Evolutionary conservation across 2,797 vertebrate species (phyloP).

Genomic region (Mormyrops boulengeri): DNA sequence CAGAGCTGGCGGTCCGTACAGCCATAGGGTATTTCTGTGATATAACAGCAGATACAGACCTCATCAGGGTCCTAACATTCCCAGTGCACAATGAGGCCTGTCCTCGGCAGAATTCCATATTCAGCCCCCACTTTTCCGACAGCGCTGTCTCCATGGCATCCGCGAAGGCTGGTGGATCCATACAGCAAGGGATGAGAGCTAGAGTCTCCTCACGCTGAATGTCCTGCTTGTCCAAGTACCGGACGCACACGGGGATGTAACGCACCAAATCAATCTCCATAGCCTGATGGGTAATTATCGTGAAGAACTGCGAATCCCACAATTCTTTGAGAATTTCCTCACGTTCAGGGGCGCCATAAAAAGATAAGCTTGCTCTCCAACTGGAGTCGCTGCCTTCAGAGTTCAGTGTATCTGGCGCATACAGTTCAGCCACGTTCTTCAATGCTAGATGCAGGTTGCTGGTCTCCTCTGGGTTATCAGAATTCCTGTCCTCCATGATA

Average conservation of each 20-base stretch:
- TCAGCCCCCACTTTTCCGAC: slow-evolving; percentile 69
- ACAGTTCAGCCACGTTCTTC: not conserved
- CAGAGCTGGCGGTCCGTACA: slow-evolving; percentile 54
- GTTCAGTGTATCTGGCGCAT: not conserved
- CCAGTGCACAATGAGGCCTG: slow-evolving; percentile 59
- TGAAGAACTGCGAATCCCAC: slow-evolving; percentile 67
- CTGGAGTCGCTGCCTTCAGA: slow-evolving; percentile 14
- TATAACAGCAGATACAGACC: slow-evolving; percentile 52
- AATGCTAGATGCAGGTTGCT: not conserved
- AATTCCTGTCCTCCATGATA: slow-evolving; percentile 29
- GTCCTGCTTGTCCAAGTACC: slow-evolving; percentile 64
- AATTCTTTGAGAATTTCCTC: slow-evolving; percentile 65
- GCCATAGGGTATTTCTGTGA: slow-evolving; percentile 61
- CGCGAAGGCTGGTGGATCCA: slow-evolving; percentile 46
- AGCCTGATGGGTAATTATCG: slow-evolving; percentile 57
- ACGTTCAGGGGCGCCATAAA: slow-evolving; percentile 57
- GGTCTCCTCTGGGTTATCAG: slow-evolving; percentile 11
- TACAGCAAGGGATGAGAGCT: slow-evolving; percentile 59
- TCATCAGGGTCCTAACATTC: slow-evolving; percentile 55
- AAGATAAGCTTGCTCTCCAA: slow-evolving; percentile 47
- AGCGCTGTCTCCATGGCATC: slow-evolving; percentile 54
- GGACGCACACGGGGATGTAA: slow-evolving; percentile 63
- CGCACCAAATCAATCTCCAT: slow-evolving; percentile 51
- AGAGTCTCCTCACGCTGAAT: slow-evolving; percentile 64
- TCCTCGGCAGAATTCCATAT: slow-evolving; percentile 67